phyloP scores from a whole-genome alignment of 2,113 vertebrate species.

The Vicugna pacos region DNA sequence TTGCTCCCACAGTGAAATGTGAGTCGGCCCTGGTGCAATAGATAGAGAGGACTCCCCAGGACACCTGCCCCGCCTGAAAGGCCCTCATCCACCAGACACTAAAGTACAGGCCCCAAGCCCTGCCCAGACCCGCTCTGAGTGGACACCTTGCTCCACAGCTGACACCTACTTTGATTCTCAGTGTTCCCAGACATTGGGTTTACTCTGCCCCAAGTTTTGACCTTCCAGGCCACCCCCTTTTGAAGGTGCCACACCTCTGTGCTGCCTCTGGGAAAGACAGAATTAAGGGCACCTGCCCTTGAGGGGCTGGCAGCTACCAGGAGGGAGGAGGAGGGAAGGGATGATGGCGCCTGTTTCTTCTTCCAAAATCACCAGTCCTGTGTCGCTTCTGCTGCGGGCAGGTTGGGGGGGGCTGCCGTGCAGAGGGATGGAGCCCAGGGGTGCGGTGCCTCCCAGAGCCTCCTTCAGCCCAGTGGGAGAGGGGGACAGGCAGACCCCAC shows the following conservation, averaged over 20 bases:
- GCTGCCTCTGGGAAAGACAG: not conserved
- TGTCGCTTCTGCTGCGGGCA: not conserved
- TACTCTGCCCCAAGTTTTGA: too few relatives aligned
- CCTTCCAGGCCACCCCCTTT: not conserved
- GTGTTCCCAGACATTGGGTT: not conserved
- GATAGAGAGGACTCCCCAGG: too few relatives aligned
- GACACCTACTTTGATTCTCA: not conserved
- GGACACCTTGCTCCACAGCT: not conserved
- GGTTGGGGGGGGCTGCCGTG: too few relatives aligned
- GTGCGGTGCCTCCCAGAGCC: too few relatives aligned
- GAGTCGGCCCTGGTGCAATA: not conserved
- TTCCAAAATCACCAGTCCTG: not conserved
- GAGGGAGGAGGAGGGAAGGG: not conserved
- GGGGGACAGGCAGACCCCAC: not conserved
- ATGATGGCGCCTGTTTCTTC: fast-evolving
- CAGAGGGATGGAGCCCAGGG: not conserved
- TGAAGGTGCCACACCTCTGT: not conserved
- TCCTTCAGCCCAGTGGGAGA: not conserved
- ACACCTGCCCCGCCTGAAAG: not conserved
- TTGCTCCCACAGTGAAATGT: too few relatives aligned
- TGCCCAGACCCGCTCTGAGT: not conserved
- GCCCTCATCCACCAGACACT: not conserved
- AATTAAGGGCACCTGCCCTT: not conserved
- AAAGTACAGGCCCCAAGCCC: not conserved
- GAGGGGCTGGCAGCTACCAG: not conserved